Evolutionary conservation across 64 coral and sea anemone genomes (phyloP).

Genomic region (Montipora sp.): DNA sequence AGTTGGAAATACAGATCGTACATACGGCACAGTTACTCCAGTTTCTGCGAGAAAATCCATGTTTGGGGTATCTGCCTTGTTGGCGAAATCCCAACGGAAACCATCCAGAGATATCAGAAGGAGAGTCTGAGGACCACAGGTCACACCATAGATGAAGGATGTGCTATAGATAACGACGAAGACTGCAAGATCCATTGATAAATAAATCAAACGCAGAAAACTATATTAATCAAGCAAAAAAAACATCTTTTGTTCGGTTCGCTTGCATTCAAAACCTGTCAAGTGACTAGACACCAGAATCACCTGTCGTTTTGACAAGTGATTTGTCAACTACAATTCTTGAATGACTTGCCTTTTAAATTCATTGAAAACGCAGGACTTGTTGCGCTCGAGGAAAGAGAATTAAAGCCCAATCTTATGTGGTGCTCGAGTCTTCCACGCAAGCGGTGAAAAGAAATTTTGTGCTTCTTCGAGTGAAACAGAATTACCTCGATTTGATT

Average conservation of each 20-base stretch:
- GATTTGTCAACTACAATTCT: background rate
- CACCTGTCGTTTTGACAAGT: constrained; percentile 12
- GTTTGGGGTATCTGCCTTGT: constrained; percentile 69
- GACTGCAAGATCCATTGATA: background rate
- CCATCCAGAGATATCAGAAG: constrained; percentile 93
- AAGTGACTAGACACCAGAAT: background rate
- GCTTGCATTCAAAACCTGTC: background rate
- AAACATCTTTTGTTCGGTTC: background rate
- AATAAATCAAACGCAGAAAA: background rate
- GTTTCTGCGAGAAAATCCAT: constrained; percentile 74
- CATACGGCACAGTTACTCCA: constrained; percentile 71
- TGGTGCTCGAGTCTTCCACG: background rate
- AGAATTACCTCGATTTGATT: too few relatives aligned
- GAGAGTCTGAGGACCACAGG: background rate
- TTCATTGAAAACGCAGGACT: background rate
- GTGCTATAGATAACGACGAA: background rate
- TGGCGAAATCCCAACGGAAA: constrained; percentile 91
- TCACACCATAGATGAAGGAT: background rate
- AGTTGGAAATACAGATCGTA: constrained; percentile 80
- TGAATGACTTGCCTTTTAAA: background rate
- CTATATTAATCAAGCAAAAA: background rate
- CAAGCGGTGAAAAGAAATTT: too few relatives aligned
- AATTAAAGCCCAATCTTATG: background rate
- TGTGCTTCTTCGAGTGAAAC: too few relatives aligned
- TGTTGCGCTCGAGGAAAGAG: background rate